These are phyloP conservation scores for Botia kubotai DNA, from an alignment of 2,797 vertebrate genomes.

Conservation along the genomic window DNA sequence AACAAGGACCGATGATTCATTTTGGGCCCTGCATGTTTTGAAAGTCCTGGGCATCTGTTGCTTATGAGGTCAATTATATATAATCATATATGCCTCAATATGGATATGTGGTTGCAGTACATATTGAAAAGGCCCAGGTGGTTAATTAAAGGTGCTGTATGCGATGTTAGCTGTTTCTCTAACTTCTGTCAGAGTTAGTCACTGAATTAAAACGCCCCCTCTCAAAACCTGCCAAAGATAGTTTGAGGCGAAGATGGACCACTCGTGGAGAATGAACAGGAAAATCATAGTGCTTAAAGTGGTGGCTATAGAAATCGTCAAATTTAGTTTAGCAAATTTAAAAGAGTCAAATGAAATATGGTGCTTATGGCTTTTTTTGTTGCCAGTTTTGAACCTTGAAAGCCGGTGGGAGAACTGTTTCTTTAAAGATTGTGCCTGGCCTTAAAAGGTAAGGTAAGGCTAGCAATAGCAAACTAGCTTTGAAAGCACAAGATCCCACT, in stretches of 20 bases:
- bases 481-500: too few relatives aligned
- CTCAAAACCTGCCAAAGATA: background rate
- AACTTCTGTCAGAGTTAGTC: slow-evolving; percentile 9
- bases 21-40: slow-evolving; percentile 32
- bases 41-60: slow-evolving; percentile 21
- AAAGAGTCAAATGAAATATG: too few relatives aligned
- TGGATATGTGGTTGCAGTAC: background rate
- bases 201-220: background rate
- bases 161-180: background rate
- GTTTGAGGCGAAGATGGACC: background rate
- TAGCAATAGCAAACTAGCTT: too few relatives aligned
- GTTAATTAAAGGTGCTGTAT: slow-evolving; percentile 6
- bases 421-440: too few relatives aligned
- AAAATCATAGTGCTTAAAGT: too few relatives aligned
- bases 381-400: too few relatives aligned
- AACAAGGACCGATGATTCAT: slow-evolving; percentile 42
- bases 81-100: slow-evolving; percentile 2
- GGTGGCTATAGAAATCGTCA: too few relatives aligned
- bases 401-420: too few relatives aligned
- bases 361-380: too few relatives aligned
- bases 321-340: too few relatives aligned
- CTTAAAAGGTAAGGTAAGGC: too few relatives aligned
- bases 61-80: slow-evolving; percentile 25
- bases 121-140: slow-evolving; percentile 1
- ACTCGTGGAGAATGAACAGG: background rate